A percentile compares a stretch with the other conserved stretches of the same genome.
Evolutionary conservation across 2,113 vertebrate species (phyloP).

Genomic region (Stercorarius parasiticus): DNA sequence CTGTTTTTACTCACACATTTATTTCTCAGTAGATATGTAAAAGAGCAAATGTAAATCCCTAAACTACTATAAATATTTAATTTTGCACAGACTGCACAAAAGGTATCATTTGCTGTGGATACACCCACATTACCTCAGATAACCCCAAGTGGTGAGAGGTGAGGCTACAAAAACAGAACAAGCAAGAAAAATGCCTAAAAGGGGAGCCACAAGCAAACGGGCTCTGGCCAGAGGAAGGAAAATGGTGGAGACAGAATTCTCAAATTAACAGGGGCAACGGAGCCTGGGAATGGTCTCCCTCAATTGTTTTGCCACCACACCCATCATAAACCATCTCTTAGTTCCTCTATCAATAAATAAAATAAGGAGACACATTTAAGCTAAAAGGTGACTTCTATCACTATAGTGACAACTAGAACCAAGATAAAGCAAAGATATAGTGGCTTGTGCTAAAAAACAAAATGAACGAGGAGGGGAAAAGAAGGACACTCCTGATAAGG

Average conservation of each 20-base stretch:
- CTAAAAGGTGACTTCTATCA: not conserved
- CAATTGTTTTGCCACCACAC: conserved; percentile 28
- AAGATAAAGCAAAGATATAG: not conserved
- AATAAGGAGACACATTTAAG: not conserved
- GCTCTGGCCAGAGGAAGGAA: conserved; percentile 22
- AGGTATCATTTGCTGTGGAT: not conserved
- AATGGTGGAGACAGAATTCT: not conserved
- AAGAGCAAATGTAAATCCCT: conserved; percentile 6
- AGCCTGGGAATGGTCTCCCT: not conserved
- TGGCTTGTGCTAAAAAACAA: not conserved
- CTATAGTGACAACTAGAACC: not conserved
- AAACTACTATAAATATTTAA: conserved; percentile 9
- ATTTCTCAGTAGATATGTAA: conserved; percentile 1
- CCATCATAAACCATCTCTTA: not conserved
- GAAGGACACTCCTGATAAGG: not conserved
- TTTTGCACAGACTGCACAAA: not conserved
- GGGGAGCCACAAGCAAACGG: not conserved
- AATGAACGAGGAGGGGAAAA: not conserved
- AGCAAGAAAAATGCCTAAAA: not conserved
- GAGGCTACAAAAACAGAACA: not conserved
- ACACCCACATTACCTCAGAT: conserved; percentile 4
- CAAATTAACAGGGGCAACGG: not conserved
- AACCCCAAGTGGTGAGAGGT: not conserved
- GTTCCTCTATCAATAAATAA: conserved; percentile 5
- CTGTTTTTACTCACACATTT: not conserved